These are phyloP conservation scores for Aphelinus certus DNA, from an alignment of 1,140 invertebrate species.

Conservation along the genomic window DNA sequence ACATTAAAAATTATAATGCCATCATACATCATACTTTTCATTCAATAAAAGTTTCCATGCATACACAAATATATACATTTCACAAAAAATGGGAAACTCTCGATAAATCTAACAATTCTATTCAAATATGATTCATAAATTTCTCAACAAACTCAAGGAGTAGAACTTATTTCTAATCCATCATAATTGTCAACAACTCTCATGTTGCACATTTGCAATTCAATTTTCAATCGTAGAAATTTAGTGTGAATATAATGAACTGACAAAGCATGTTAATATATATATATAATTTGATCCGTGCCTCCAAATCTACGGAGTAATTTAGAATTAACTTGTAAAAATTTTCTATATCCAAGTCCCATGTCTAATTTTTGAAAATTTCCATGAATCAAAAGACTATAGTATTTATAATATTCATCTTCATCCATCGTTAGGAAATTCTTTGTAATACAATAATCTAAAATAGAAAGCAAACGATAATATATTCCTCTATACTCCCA, in stretches of 20 bases:
- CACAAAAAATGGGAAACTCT: constrained; percentile 17
- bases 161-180: background rate
- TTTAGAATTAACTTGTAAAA: constrained; percentile 19
- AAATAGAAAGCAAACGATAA: constrained; percentile 22
- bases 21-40: constrained; percentile 16
- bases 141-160: constrained; percentile 18
- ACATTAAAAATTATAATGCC: background rate
- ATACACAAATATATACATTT: constrained; percentile 40
- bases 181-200: constrained; percentile 22
- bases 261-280: constrained; percentile 15
- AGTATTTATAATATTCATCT: no score
- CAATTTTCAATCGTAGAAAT: constrained; percentile 13
- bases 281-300: constrained; percentile 30
- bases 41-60: constrained; percentile 28
- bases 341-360: constrained; percentile 25
- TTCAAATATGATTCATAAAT: constrained; percentile 25
- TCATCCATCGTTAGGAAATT: no score
- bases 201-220: constrained; percentile 20
- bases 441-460: background rate
- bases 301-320: constrained; percentile 16
- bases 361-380: constrained; percentile 15
- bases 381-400: background rate
- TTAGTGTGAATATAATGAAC: constrained; percentile 25
- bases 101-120: constrained; percentile 28
- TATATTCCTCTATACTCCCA: constrained; percentile 7